Evolutionary conservation across 2,888 invertebrate species (phyloP), one percentile per base, ranked within the genome.

Genomic region (Eristalinus aeneus): DNA sequence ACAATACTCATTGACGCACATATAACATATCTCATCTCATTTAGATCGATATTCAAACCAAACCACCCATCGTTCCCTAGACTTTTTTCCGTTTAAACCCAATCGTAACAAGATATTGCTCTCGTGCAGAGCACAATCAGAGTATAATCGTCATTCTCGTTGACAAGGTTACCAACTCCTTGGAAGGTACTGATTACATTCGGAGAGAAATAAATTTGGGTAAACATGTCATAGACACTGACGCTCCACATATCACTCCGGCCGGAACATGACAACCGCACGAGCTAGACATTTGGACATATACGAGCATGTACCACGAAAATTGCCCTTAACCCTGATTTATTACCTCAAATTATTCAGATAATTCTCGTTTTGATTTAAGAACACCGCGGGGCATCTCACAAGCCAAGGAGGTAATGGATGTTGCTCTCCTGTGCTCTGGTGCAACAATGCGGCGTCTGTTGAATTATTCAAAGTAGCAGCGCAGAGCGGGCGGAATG

Each of bases 261-360:
- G 6, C 5, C 53, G 46, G 31, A 10, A 69, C 32, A 65, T 54
- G 53, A 20, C 20, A 61, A 16, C 60, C 34, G 32, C 39, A 31
- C 46, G 61, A 63, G 10, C 54, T 22, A 63, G 46, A 2, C 2
- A 27, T 2, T 5, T 27, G 36, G 39, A 54, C 63, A 39, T 31
- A 36, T 23, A 27, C 20, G 22, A 36, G 11, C 53, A 56, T 39
- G 54, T 5, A 16, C 54, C 34, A 34, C 54, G 54, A 77, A 36
- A 69, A 67, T 60, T 67, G 75, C 76, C 56, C 36, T 56, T 31
- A 23, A 54, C 12, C 56, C 36, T 69, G 69, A 77, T 77, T 77
- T 69, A 77, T 77, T 69, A 68, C 61, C 34, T 63, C 69, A 69
- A 77, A 56, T 63, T 77, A 71, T 77, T 71, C 64, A 58, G 64